phyloP scores from a whole-genome alignment of 2,888 invertebrate genomes.

The Pinctada fucata region DNA sequence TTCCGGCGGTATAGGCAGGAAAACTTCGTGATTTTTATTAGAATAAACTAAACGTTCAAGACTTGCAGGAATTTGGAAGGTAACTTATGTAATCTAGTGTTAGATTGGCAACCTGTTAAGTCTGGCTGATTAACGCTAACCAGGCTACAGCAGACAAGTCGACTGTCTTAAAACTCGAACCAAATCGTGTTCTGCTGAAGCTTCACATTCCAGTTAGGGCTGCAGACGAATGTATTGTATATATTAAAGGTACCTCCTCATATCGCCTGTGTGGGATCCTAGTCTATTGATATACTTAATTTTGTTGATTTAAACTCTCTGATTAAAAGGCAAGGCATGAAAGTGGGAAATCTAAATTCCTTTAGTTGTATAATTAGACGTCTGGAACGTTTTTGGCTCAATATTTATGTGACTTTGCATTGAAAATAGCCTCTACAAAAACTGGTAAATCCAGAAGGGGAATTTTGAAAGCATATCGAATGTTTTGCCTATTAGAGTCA shows the following conservation, averaged over 20 bases:
- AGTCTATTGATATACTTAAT: too few species aligned
- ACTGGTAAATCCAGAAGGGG: too few species aligned
- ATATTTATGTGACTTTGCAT: too few species aligned
- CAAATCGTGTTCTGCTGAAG: neutral
- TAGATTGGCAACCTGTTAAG: constrained; percentile 1
- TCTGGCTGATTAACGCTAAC: neutral
- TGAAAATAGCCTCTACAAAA: too few species aligned
- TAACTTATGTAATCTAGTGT: neutral
- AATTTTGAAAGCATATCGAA: too few species aligned
- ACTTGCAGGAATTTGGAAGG: neutral
- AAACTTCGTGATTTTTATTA: neutral
- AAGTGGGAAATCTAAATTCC: too few species aligned
- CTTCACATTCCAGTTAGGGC: neutral
- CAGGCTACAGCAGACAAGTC: neutral
- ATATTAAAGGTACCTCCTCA: neutral
- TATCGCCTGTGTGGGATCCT: too few species aligned
- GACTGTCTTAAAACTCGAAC: neutral
- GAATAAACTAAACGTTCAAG: neutral
- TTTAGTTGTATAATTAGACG: too few species aligned
- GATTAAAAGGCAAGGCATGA: too few species aligned
- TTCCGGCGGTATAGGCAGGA: neutral
- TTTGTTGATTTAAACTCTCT: too few species aligned
- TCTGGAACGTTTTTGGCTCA: too few species aligned
- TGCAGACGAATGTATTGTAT: neutral
- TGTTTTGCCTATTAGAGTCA: too few species aligned